Evolutionary conservation across 2,888 invertebrate species (phyloP).

Genomic region (Heteropelma amictum): DNA sequence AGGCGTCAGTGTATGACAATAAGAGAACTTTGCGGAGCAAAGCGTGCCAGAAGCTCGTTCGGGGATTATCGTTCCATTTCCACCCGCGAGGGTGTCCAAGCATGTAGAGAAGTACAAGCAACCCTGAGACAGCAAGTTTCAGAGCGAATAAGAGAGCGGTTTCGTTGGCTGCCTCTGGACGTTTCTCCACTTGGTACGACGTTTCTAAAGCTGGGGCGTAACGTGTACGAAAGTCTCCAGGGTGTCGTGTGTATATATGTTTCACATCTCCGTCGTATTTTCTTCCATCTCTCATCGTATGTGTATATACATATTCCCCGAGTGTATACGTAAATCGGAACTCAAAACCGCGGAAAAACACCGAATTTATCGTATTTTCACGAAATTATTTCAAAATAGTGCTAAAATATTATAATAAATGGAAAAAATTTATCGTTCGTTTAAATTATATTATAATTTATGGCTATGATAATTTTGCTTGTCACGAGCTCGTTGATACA

Average conservation of each 20-base stretch:
- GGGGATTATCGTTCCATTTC: slow-evolving; percentile 35
- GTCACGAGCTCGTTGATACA: no score
- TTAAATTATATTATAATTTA: background rate
- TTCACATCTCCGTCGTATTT: slow-evolving; percentile 16
- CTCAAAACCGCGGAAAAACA: background rate
- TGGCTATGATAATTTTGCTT: no score
- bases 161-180: background rate
- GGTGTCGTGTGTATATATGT: slow-evolving; percentile 48
- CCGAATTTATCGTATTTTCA: background rate
- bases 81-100: slow-evolving; percentile 15
- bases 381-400: no score
- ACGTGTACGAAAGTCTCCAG: slow-evolving; percentile 42
- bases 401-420: no score
- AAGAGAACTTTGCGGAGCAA: slow-evolving; percentile 30
- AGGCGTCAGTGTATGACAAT: background rate
- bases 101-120: slow-evolving; percentile 1
- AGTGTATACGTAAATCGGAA: background rate
- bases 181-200: slow-evolving; percentile 1
- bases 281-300: background rate
- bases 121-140: background rate
- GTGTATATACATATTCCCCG: background rate
- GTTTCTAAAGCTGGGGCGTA: slow-evolving; percentile 30
- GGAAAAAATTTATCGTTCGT: background rate
- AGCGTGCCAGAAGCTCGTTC: slow-evolving; percentile 38
- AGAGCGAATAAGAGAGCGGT: slow-evolving; percentile 21